Percentiles rank a stretch among this genome's conserved stretches.
Evolutionary conservation across 2,888 invertebrate species (phyloP).

Genomic region (Cephus rjabovi): DNA sequence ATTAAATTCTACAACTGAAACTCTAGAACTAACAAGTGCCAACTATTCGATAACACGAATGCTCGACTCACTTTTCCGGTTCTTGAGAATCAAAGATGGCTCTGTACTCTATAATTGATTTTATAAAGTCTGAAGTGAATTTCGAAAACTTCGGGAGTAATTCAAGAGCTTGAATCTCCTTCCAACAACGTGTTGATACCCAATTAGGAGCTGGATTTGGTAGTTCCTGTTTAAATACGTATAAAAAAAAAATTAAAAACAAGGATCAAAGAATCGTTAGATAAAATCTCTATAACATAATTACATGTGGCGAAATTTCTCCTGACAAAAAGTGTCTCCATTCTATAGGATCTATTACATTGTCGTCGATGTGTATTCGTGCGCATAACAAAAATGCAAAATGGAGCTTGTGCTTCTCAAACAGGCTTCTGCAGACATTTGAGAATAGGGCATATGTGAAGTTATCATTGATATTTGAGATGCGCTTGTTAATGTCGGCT

Average conservation of each 20-base stretch:
- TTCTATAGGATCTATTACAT: slow-evolving; percentile 73
- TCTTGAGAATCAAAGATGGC: slow-evolving; percentile 75
- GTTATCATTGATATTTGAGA: slow-evolving; percentile 81
- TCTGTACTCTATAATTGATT: slow-evolving; percentile 70
- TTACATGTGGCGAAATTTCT: slow-evolving; percentile 72
- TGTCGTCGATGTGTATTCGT: slow-evolving; percentile 74
- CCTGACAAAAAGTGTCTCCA: slow-evolving; percentile 84
- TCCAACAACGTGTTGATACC: slow-evolving; percentile 85
- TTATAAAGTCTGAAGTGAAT: slow-evolving; percentile 74
- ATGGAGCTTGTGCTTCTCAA: slow-evolving; percentile 88
- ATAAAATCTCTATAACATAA: slow-evolving; percentile 12
- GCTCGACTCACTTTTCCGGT: slow-evolving; percentile 72
- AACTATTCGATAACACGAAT: background rate
- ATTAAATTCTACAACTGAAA: background rate
- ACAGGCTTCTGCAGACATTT: slow-evolving; percentile 90
- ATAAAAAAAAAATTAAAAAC: background rate
- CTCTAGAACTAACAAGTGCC: slow-evolving; percentile 22
- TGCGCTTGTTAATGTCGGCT: slow-evolving; percentile 80
- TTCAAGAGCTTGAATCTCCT: slow-evolving; percentile 80
- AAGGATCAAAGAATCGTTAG: slow-evolving; percentile 1
- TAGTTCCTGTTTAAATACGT: slow-evolving; percentile 60
- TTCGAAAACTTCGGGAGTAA: slow-evolving; percentile 73
- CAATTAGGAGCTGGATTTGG: slow-evolving; percentile 83
- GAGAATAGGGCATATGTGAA: slow-evolving; percentile 86
- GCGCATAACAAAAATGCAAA: slow-evolving; percentile 83